Evolutionary conservation across 2,797 vertebrate genomes (phyloP).

Genomic region (Synaphobranchus kaupii): DNA sequence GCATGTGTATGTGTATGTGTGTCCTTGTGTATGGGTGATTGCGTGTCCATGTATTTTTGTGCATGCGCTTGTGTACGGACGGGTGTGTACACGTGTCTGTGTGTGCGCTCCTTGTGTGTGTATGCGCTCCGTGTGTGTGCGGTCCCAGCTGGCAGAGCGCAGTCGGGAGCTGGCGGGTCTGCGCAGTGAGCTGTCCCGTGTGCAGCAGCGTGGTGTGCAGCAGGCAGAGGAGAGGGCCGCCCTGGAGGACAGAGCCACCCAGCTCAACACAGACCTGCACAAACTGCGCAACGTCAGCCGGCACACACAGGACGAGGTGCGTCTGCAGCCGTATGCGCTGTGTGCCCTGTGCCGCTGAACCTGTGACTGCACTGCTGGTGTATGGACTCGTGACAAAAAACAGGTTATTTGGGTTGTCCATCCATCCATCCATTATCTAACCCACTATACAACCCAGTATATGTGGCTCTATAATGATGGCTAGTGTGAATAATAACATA

Average conservation of each 20-base stretch:
- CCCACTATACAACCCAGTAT: no score
- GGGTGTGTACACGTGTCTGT: background rate
- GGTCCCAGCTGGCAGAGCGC: conserved; percentile 54
- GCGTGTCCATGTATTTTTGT: background rate
- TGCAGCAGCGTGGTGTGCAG: conserved; percentile 49
- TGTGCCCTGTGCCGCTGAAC: no score
- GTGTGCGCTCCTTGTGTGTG: background rate
- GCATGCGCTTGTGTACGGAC: background rate
- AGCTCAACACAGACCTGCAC: conserved; percentile 57
- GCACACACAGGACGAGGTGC: conserved; percentile 23
- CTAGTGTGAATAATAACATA: no score
- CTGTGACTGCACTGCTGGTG: no score
- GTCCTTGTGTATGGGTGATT: background rate
- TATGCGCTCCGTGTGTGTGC: no score
- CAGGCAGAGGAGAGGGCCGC: conserved; percentile 52
- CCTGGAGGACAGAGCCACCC: conserved; percentile 50
- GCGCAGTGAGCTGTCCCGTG: conserved; percentile 52
- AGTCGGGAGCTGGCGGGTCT: conserved; percentile 52
- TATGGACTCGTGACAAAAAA: no score
- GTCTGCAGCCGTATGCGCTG: background rate
- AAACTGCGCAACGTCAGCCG: conserved; percentile 49
- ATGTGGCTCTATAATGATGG: no score
- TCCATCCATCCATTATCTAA: no score
- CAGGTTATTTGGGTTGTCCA: no score
- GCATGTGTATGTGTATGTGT: background rate